Conservation (phyloP, 2,888 invertebrate genomes). For the Stenodema calcarata region DNA sequence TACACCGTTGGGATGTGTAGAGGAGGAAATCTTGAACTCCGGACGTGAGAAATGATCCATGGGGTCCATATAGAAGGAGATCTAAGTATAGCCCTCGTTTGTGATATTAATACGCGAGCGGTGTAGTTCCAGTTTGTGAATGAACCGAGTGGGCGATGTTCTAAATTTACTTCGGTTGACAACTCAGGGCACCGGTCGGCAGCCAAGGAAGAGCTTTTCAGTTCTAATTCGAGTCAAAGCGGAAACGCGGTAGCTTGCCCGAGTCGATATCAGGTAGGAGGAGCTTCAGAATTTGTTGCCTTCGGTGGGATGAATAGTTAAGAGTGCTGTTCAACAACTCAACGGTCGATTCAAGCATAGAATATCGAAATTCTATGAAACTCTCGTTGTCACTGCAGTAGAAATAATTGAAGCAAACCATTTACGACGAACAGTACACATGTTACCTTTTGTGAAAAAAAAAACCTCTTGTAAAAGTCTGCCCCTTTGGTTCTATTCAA, state of each 20-base stretch:
- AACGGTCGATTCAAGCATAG: too few relatives aligned
- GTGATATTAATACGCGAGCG: neutral
- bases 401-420: too few relatives aligned
- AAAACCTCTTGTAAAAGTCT: too few relatives aligned
- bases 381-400: too few relatives aligned
- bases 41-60: neutral
- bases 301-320: too few relatives aligned
- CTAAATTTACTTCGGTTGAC: neutral
- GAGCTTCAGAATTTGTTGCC: neutral
- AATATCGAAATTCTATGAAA: too few relatives aligned
- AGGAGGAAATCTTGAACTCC: neutral
- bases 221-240: neutral
- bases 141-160: neutral
- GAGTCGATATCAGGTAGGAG: neutral
- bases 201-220: neutral
- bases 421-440: too few relatives aligned
- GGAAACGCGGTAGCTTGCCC: neutral
- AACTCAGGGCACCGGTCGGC: neutral
- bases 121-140: neutral
- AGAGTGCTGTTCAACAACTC: too few relatives aligned
- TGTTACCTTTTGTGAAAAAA: too few relatives aligned
- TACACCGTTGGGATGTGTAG: too few relatives aligned
- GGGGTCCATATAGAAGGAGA: neutral
- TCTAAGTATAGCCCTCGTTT: neutral
- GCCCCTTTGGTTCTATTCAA: too few relatives aligned